Base-by-base conservation (phyloP, 2,113 vertebrate genomes). In the Australoheros scitulus region DNA sequence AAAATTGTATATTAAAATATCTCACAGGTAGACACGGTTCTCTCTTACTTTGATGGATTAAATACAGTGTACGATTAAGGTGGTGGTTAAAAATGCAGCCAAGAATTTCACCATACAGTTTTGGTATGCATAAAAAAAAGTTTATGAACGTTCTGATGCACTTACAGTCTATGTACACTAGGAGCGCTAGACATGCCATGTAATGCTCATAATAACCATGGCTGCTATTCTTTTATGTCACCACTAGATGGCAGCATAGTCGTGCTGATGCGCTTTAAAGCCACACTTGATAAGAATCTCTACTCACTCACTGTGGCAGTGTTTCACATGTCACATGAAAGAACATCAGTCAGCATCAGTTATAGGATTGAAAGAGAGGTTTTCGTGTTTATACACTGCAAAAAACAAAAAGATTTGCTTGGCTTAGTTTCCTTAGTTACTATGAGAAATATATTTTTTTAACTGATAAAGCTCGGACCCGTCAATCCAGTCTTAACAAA, bases 231-330 rank as follows among this genome's bases (percentile, higher is more conserved):
- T 36, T 29, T 2, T 9, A 17, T 1, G 22, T 56, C 15, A 70
- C 91, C 94, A 84, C 88, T 87, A 83, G 93, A 89, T 63, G 26
- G 91, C 90, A 92, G 90, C 60, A 92, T 81, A 83, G 88, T 76
- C 70, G 52, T 14, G 32, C 24, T 38, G 13, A 61, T 83, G 4
- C 17, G 57, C 4, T 87, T 43, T 79, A 58, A 76, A 52, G 43
- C 29, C 7, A 14, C 20, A 43, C 15, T 47, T 3, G 0, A 11
- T 3, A 17, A 65, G 13, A 17, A 13, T 29, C 43, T 26, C 14
- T 29, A 70, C 65, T 70, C 15, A 52, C 65, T 72, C 6, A 26
- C 26, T 7, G 65, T 52, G 65, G 32, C 43, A 4, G 5, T 3
- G 2, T 26, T 2, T 50, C 2, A 38, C 34, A 7, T 63, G 52